Evolutionary conservation across 2,797 vertebrate species (phyloP), one percentile per base, ranked within the genome.

Genomic region (Myotis findleyi): DNA sequence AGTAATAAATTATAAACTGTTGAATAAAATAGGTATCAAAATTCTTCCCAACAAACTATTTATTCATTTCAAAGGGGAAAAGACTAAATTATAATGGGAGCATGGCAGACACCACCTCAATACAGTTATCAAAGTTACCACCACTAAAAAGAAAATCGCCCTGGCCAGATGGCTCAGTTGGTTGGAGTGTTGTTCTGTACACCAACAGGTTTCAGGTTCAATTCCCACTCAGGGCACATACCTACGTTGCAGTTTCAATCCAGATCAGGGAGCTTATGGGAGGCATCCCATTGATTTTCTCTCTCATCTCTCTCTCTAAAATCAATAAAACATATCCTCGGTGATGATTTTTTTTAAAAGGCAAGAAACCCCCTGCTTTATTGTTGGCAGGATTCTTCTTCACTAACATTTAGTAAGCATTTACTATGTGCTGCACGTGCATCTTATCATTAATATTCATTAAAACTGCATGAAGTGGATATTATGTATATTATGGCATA

Each of bases 381-480:
- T 68, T 49, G 38, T 10, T 51, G 20, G 47, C n/a, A 80, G n/a
- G 7, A 30, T 85, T 49, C n/a, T 38, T 49, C 47, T 62, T 79
- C 1, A 64, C 18, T 66, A 81, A 53, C 11, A 27, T 73, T 68
- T 81, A 55, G 17, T 85, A 55, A 62, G 10, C 7, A 88, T 55
- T 95, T 68, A 38, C 44, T 57, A 10, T 57, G 25, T 51, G 13
- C 1, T 41, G 62, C 2, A 14, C 59, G 44, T 51, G 21, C 6
- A 87, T n/a, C n/a, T 12, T 55, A 77, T 64, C 33, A 91, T 94
- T 90, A 75, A 84, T 33, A 55, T 5, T 57, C 17, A 89, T 90
- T 66, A 87, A 87, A 87, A 89, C 10, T 81, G 4, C 25, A 81
- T 12, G 5, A 51, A 72, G 14, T 62, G 4, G 2, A 20, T 38